Base-by-base conservation (phyloP, 2,888 invertebrate species). In the Idaea biselata region DNA sequence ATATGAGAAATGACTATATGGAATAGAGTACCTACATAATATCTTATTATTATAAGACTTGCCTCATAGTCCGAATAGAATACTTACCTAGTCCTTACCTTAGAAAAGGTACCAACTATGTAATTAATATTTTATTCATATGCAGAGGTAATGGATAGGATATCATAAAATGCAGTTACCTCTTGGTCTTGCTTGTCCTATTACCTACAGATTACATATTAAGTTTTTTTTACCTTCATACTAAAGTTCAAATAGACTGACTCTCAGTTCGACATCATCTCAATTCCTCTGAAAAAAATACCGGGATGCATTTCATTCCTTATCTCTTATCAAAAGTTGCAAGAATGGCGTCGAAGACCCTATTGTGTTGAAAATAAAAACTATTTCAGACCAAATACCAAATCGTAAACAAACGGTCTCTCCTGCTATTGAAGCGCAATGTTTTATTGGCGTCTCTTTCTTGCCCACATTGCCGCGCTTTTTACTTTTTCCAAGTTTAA, bases 361-460 rank as follows among this genome's bases (percentile, higher is more conserved):
- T 91, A 91, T 83, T 69, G 59, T 73, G 71, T 72, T 80, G 71
- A 84, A 80, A 84, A 89, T 91, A 91, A 88, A 91, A 86, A 86
- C 91, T 84, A 91, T 86, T 89, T 91, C 87, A 80, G 82, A 76
- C 78, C 81, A 77, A 84, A 84, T 86, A 86, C 78, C 86, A 88
- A 89, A 89, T 89, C 86, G 91, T 91, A 91, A 91, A 91, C 91
- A 91, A 91, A 89, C 88, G 87, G 66, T 67, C 64, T 63, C 79
- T 80, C 76, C 82, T 82, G 77, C 83, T 85, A 84, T 86, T 84
- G 87, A 88, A 79, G 82, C 80, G 84, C 82, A 82, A 83, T 91
- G 91, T 92, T 91, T 92, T 91, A 91, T 91, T 89, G 89, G 89
- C 88, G 76, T 92, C 91, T 87, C 91, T 91, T 88, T 92, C 91